phyloP scores from a whole-genome alignment of 2,113 vertebrate genomes.

The rat (Rattus norvegicus) region GRCr8 NC_086024.1:31114501-31115000 shows the following conservation, averaged over 20 bases:
- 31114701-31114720: too few relatives aligned
- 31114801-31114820: background rate
- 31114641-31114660: background rate
- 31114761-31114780: too few relatives aligned
- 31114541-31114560: background rate
- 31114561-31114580: background rate
- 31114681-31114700: background rate
- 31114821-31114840: background rate
- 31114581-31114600: background rate
- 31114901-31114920: background rate
- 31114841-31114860: background rate
- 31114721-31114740: too few relatives aligned
- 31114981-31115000: background rate
- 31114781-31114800: too few relatives aligned
- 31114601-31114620: too few relatives aligned
- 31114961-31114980: background rate
- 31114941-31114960: too few relatives aligned
- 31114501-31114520: too few relatives aligned
- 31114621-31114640: background rate
- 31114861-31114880: background rate
- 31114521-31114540: background rate
- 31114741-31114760: too few relatives aligned
- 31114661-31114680: background rate
- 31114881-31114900: background rate
- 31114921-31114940: too few relatives aligned